Evolutionary conservation across 64 coral and sea anemone genomes (phyloP), one percentile per base, ranked within the genome.

Genomic region (Stichodactyla mertensii): DNA sequence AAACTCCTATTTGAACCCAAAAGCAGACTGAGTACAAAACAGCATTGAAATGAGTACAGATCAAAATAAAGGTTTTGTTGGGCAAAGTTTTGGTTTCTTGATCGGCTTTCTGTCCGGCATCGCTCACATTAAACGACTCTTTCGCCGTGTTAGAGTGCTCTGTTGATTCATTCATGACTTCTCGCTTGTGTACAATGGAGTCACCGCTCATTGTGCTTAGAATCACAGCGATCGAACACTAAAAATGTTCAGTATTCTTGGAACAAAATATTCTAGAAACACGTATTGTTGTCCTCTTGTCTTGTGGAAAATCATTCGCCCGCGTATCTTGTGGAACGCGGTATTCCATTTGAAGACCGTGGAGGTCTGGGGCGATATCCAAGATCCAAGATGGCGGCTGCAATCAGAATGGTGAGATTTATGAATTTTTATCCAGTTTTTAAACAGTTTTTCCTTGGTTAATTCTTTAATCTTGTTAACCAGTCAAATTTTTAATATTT

Each of bases 1-100:
- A 78, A 5, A 94, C 93, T 54, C 93, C 93, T 31, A 98, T 77
- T 70, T 98, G 93, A 92, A 98, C 86, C 96, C 96, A 98, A 55
- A 98, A 98, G 85, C 96, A 98, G 2, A 92, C 84, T 2, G 96
- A 94, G 79, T 98, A 98, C 19, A 94, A 74, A 13, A 86, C 89
- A 20, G 93, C 93, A 80, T 94, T 94, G 2, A 98, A 92, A 88
- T 98, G 93, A 77, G 89, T 92, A 57, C 88, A 92, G 4, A 92
- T 52, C 62, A 95, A 8, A 81, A 95, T 69, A 84, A 92, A 92
- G 27, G 79, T 64, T 31, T 78, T 83, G 91, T 88, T 88, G 67
- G 55, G 54, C 20, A 52, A n/a, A 16, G 74, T 55, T 20, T n/a
- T 8, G 0, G 69, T 31, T 74, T 74, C 24, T 81, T 81, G 27